Conservation (phyloP, 2,888 invertebrate species). For the Dynastes maya region DNA sequence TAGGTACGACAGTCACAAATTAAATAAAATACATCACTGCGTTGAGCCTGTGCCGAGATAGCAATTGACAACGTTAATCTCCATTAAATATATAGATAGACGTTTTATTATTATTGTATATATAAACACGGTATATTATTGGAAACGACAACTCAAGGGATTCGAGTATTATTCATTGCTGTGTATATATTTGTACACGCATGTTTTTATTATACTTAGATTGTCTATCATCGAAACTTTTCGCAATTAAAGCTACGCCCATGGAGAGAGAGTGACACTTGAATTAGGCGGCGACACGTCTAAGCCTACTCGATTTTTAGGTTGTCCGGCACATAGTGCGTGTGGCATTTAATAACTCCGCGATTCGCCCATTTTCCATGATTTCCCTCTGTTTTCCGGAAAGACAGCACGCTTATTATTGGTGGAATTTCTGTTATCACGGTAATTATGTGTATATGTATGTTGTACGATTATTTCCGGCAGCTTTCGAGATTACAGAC, state of each 20-base stretch:
- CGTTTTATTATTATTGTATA: constrained; percentile 40
- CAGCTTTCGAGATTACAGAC: constrained; percentile 58
- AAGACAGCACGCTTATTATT: constrained; percentile 57
- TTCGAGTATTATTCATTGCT: constrained; percentile 18
- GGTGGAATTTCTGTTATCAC: constrained; percentile 51
- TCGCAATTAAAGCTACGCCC: constrained; percentile 8
- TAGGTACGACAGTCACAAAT: constrained; percentile 52
- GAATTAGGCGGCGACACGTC: constrained; percentile 26
- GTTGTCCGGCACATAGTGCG: neutral
- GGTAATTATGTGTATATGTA: constrained; percentile 53
- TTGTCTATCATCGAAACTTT: constrained; percentile 20
- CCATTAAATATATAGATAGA: constrained; percentile 38
- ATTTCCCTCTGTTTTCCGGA: constrained; percentile 52
- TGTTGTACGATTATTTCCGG: constrained; percentile 61
- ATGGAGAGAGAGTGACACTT: constrained; percentile 12
- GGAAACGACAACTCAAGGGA: constrained; percentile 29
- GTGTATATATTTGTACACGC: constrained; percentile 22
- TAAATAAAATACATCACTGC: constrained; percentile 52
- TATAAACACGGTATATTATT: constrained; percentile 28
- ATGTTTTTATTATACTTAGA: constrained; percentile 28
- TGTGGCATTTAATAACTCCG: neutral
- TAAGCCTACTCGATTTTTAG: constrained; percentile 1
- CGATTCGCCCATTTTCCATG: constrained; percentile 13
- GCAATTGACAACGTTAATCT: constrained; percentile 55
- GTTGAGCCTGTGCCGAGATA: constrained; percentile 57